Conservation (phyloP, 2,113 vertebrate species). For the Atherinomorus stipes region DNA sequence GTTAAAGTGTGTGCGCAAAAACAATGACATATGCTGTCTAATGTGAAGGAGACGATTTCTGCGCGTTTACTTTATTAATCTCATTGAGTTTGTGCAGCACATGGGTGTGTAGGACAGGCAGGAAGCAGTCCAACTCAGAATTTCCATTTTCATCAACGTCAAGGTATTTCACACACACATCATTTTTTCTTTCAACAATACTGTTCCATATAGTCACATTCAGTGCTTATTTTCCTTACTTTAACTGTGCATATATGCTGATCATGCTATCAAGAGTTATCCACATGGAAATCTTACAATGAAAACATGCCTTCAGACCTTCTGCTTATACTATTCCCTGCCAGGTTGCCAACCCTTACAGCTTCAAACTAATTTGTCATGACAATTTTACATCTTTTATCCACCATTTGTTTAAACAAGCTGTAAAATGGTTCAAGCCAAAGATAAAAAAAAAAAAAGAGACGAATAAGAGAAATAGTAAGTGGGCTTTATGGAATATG, state of each 20-base stretch:
- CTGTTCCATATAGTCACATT: conserved; percentile 22
- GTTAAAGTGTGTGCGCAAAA: conserved; percentile 31
- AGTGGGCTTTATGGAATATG: conserved; percentile 18
- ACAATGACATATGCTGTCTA: conserved; percentile 28
- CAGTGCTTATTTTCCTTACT: conserved; percentile 64
- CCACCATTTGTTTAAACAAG: conserved; percentile 42
- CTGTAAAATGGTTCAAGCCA: conserved; percentile 43
- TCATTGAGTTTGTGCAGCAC: conserved; percentile 40
- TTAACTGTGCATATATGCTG: conserved; percentile 48
- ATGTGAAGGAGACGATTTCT: conserved; percentile 19
- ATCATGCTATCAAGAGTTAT: conserved; percentile 65
- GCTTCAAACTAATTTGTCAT: conserved; percentile 53
- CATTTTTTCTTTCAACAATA: conserved; percentile 66
- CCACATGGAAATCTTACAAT: conserved; percentile 61
- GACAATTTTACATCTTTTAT: conserved; percentile 46
- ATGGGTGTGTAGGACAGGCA: conserved; percentile 60
- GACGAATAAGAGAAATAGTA: too few relatives aligned
- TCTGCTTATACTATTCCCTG: conserved; percentile 9
- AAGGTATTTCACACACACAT: conserved; percentile 72
- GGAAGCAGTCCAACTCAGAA: conserved; percentile 68
- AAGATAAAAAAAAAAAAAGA: conserved; percentile 29
- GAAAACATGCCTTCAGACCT: conserved; percentile 52
- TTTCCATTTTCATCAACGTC: conserved; percentile 77
- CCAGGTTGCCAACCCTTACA: conserved; percentile 61
- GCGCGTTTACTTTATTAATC: conserved; percentile 46